Evolutionary conservation across 1,140 invertebrate species (phyloP).

Genomic region (Laupala kohalensis): DNA sequence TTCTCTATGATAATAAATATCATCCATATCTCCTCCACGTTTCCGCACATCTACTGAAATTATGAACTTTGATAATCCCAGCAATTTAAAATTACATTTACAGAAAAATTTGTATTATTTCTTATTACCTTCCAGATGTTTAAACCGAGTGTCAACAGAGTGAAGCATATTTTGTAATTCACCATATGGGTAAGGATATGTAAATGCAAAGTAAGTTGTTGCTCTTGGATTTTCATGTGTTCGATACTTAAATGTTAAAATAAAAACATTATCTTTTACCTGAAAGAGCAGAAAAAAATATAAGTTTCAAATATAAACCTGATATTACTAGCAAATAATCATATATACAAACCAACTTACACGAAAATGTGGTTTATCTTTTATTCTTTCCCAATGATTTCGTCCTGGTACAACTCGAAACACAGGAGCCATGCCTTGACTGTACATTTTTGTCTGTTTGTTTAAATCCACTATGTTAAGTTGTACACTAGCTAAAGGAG

Average conservation of each 20-base stretch:
- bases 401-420: conserved; percentile 52
- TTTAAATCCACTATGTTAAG: conserved; percentile 81
- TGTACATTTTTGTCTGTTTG: conserved; percentile 79
- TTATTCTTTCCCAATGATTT: conserved; percentile 66
- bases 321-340: background rate
- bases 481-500: conserved; percentile 44
- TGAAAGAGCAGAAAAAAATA: conserved; percentile 28
- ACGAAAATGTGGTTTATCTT: conserved; percentile 48
- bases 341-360: conserved; percentile 31
- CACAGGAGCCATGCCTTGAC: conserved; percentile 81
- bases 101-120: background rate
- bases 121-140: conserved; percentile 1
- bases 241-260: conserved; percentile 62
- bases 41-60: conserved; percentile 10
- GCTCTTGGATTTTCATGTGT: conserved; percentile 58
- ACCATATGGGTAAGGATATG: conserved; percentile 76
- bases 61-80: background rate
- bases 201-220: conserved; percentile 80
- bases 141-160: conserved; percentile 45
- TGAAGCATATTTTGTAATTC: conserved; percentile 61
- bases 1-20: conserved; percentile 79
- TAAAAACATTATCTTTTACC: conserved; percentile 58
- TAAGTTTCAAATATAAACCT: conserved; percentile 1
- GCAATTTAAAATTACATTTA: background rate
- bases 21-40: conserved; percentile 36